Percentiles rank a stretch among this genome's conserved stretches.
Conservation (phyloP, 2,797 vertebrate genomes). For the Tympanoctomys barrerae region DNA sequence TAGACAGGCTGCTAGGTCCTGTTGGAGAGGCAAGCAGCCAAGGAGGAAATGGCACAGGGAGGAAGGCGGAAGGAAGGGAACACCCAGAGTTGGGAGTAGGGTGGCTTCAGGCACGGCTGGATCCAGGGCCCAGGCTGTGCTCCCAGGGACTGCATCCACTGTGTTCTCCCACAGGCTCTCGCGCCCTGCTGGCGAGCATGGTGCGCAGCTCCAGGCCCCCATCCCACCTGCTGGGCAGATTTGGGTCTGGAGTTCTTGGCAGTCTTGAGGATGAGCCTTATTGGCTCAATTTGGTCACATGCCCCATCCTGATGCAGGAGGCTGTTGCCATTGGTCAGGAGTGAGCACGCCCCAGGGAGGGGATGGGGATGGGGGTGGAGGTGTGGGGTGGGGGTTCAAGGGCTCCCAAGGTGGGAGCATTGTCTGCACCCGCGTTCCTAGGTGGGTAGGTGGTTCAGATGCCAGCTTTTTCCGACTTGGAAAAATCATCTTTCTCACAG, state of each 20-base stretch:
- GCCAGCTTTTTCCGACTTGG: background rate
- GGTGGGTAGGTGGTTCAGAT: background rate
- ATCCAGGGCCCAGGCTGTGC: background rate
- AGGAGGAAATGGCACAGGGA: no score
- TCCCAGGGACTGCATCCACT: no score
- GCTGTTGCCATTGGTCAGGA: background rate
- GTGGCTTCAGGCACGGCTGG: background rate
- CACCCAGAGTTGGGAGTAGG: background rate
- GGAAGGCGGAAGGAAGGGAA: background rate
- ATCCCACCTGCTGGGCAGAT: background rate
- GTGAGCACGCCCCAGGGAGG: background rate
- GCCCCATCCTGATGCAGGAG: background rate
- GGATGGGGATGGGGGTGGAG: no score
- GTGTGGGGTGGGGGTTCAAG: no score
- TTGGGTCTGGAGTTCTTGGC: background rate
- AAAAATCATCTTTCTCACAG: background rate
- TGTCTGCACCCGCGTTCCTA: background rate
- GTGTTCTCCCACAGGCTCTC: background rate
- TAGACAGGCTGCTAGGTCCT: background rate
- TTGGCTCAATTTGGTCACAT: background rate
- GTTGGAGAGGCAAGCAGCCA: background rate
- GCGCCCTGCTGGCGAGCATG: background rate
- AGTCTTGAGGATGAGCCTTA: background rate
- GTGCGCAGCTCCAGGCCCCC: background rate
- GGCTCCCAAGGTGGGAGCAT: background rate